These are phyloP conservation scores for Platysternon megacephalum DNA, from an alignment of 2,113 vertebrate species.

Conservation along the genomic window DNA sequence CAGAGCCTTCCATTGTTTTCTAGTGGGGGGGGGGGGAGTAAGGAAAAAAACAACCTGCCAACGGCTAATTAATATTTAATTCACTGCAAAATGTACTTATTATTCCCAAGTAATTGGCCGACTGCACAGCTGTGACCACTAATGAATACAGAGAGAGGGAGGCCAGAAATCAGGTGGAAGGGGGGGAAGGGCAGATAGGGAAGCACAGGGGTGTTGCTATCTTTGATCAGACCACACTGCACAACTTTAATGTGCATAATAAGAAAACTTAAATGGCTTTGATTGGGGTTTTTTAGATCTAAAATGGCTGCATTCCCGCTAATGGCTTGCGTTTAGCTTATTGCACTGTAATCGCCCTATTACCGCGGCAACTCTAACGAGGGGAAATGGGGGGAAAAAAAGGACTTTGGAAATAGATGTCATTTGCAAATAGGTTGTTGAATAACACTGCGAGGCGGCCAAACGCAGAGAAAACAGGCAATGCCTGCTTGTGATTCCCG, in stretches of 20 bases:
- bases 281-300: constrained; percentile 36
- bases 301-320: constrained; percentile 44
- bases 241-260: constrained; percentile 69
- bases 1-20: background rate
- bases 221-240: constrained; percentile 62
- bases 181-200: background rate
- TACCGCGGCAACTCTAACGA: constrained; percentile 63
- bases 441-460: constrained; percentile 42
- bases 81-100: constrained; percentile 82
- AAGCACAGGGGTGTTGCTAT: constrained; percentile 5
- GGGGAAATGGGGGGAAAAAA: background rate
- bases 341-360: constrained; percentile 70
- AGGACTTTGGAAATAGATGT: constrained; percentile 53
- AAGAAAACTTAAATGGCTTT: constrained; percentile 74
- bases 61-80: constrained; percentile 84
- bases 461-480: constrained; percentile 18
- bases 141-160: constrained; percentile 73
- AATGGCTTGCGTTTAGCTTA: constrained; percentile 69
- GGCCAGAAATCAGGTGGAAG: background rate
- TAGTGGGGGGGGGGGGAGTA: background rate
- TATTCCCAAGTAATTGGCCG: constrained; percentile 79
- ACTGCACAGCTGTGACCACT: constrained; percentile 79
- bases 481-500: constrained; percentile 57
- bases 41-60: constrained; percentile 51
- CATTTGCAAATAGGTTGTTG: constrained; percentile 65